A percentile compares a stretch with the other conserved stretches of the same genome.
phyloP scores from a whole-genome alignment of 2,113 vertebrate species.

The Limnothrissa miodon region DNA sequence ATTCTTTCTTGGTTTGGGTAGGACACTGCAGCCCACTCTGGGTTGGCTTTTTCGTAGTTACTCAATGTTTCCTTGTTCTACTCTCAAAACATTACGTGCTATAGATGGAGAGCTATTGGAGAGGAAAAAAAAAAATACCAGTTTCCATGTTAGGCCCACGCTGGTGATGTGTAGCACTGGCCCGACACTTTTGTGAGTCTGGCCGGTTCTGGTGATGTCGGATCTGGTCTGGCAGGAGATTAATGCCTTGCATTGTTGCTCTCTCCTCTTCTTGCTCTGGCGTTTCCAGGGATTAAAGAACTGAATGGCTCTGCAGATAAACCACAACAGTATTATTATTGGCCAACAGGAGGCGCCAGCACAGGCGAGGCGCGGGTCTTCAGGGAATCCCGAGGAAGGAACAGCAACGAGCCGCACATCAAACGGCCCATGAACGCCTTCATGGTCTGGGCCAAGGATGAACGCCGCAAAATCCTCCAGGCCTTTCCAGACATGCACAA shows the following conservation, averaged over 20 bases:
- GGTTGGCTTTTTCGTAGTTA: conserved; percentile 10
- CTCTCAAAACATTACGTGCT: conserved; percentile 41
- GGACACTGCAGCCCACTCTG: neutral
- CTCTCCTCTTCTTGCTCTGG: conserved; percentile 79
- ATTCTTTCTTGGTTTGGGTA: conserved; percentile 43
- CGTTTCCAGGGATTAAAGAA: conserved; percentile 81
- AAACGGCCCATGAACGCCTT: conserved; percentile 99
- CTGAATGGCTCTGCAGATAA: conserved; percentile 91
- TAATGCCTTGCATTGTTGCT: conserved; percentile 73
- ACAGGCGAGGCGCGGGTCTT: conserved; percentile 94
- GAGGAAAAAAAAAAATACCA: neutral
- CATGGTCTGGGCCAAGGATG: conserved; percentile 99
- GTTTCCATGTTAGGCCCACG: conserved; percentile 15
- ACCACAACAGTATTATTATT: conserved; percentile 93
- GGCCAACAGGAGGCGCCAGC: conserved; percentile 97
- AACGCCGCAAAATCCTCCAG: conserved; percentile 97
- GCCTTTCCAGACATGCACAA: conserved; percentile 99
- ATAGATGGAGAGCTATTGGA: conserved; percentile 39
- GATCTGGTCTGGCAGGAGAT: conserved; percentile 57
- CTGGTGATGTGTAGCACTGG: conserved; percentile 5
- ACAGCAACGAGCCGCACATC: conserved; percentile 97
- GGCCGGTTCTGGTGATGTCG: conserved; percentile 30
- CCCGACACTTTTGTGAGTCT: neutral
- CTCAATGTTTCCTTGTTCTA: conserved; percentile 42
- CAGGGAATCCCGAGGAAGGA: conserved; percentile 91